Conservation (phyloP, 2,888 invertebrate species). For the Brenthis hecate region DNA sequence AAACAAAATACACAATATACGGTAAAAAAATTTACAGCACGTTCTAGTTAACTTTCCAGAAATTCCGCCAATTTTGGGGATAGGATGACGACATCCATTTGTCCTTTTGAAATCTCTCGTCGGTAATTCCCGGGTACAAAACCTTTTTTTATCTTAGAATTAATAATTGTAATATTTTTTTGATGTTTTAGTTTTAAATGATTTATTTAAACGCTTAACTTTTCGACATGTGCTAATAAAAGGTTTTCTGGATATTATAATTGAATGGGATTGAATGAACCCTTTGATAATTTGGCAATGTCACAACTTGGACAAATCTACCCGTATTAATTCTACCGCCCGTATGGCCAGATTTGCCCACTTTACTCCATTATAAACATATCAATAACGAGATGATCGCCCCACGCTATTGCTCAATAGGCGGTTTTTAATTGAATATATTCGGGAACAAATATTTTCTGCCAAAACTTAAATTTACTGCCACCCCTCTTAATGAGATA, state of each 20-base stretch:
- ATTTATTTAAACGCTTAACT: neutral
- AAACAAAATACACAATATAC: no score
- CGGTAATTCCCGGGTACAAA: constrained; percentile 21
- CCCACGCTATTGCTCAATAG: constrained; percentile 64
- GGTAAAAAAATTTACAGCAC: neutral
- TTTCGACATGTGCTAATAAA: constrained; percentile 1
- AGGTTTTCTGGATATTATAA: constrained; percentile 21
- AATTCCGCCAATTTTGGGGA: neutral
- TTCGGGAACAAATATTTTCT: constrained; percentile 69
- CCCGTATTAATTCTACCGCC: constrained; percentile 74
- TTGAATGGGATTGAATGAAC: constrained; percentile 39
- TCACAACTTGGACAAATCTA: constrained; percentile 51
- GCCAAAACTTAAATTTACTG: constrained; percentile 54
- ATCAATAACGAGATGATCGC: constrained; percentile 76
- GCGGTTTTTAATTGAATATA: constrained; percentile 73
- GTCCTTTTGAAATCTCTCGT: constrained; percentile 1
- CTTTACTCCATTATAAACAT: constrained; percentile 77
- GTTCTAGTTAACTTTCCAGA: neutral
- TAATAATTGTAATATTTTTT: neutral
- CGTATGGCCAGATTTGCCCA: constrained; percentile 74
- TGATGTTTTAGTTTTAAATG: neutral
- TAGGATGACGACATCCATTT: constrained; percentile 1
- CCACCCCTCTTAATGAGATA: constrained; percentile 47
- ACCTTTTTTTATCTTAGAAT: neutral
- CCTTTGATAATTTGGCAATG: constrained; percentile 59